Evolutionary conservation across 2,113 vertebrate species (phyloP).

Genomic region (Pyrgilauda ruficollis): DNA sequence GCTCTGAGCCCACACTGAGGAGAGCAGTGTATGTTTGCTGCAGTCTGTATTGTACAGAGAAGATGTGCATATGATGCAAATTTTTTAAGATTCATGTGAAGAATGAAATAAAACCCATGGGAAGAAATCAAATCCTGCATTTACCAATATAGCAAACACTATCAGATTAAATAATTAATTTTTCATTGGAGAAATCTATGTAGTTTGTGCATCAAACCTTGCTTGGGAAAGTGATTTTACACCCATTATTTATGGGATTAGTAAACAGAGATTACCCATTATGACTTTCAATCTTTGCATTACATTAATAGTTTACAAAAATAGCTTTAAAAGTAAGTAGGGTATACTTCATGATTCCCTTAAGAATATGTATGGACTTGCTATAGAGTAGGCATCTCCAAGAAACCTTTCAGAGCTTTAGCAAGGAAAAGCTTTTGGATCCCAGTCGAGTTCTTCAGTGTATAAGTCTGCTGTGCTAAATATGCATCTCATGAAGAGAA

Average conservation of each 20-base stretch:
- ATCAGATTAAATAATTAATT: neutral
- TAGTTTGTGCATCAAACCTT: neutral
- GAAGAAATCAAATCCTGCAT: neutral
- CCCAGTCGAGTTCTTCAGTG: neutral
- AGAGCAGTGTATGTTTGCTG: neutral
- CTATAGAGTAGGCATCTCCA: neutral
- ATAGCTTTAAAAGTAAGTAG: neutral
- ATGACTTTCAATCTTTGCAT: neutral
- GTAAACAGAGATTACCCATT: neutral
- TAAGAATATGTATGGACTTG: neutral
- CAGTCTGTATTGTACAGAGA: neutral
- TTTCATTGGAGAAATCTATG: neutral
- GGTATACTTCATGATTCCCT: neutral
- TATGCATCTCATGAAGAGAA: slow-evolving; percentile 16
- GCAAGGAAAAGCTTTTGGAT: neutral
- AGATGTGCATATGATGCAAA: neutral
- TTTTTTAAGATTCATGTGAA: neutral
- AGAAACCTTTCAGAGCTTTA: neutral
- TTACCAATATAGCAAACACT: neutral
- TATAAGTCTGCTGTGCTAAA: neutral
- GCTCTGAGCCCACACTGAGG: neutral
- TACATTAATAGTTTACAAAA: neutral
- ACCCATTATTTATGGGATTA: neutral
- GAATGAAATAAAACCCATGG: neutral
- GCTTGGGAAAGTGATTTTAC: neutral